Conservation (phyloP, 2,888 invertebrate genomes). For the Troglohyphantes excavatus region DNA sequence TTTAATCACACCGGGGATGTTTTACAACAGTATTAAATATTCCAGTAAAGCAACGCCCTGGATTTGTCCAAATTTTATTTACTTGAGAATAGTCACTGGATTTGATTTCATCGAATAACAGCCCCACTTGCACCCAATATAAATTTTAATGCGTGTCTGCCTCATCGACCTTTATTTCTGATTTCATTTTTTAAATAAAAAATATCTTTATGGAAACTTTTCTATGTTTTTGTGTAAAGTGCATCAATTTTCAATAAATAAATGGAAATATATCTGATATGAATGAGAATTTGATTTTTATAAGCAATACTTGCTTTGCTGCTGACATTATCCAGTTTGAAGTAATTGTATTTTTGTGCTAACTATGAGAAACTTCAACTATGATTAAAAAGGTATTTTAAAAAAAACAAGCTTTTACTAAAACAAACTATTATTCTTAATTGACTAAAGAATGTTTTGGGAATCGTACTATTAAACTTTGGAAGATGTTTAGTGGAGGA, state of each 20-base stretch:
- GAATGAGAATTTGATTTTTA: too few relatives aligned
- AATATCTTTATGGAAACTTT: slow-evolving; percentile 50
- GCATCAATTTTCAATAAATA: slow-evolving; percentile 9
- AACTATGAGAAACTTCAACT: too few relatives aligned
- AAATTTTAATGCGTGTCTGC: slow-evolving; percentile 51
- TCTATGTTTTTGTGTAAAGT: slow-evolving; percentile 15
- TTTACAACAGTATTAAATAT: slow-evolving; percentile 61
- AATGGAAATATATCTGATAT: not conserved
- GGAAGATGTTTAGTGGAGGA: too few relatives aligned
- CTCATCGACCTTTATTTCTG: slow-evolving; percentile 55
- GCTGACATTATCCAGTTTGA: too few relatives aligned
- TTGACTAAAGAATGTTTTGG: too few relatives aligned
- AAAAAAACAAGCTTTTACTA: too few relatives aligned
- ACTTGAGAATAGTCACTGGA: slow-evolving; percentile 11
- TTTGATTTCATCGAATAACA: not conserved
- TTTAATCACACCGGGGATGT: slow-evolving; percentile 63
- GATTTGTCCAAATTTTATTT: slow-evolving; percentile 47
- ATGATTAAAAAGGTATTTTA: too few relatives aligned
- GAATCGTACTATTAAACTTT: too few relatives aligned
- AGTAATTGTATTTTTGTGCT: too few relatives aligned
- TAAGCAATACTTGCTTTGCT: too few relatives aligned
- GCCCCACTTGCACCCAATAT: not conserved
- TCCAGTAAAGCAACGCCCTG: slow-evolving; percentile 39
- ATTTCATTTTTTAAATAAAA: slow-evolving; percentile 58
- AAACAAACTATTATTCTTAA: too few relatives aligned